phyloP scores from a whole-genome alignment of 2,797 vertebrate species.

The Hybognathus amarus region DNA sequence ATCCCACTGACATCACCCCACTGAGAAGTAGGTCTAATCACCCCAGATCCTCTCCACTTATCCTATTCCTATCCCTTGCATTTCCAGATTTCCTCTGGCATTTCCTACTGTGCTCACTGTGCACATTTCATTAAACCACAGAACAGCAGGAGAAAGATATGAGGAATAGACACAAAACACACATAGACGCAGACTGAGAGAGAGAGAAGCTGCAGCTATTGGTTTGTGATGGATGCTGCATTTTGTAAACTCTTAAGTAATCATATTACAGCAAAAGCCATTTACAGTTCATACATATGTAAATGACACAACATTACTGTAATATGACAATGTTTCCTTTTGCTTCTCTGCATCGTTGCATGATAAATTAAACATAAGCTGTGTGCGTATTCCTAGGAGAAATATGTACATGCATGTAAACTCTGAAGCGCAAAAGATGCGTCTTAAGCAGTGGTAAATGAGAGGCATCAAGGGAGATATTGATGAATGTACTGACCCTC shows the following conservation, averaged over 20 bases:
- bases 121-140: conserved; percentile 37
- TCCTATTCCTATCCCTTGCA: conserved; percentile 11
- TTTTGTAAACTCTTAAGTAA: conserved; percentile 28
- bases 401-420: not conserved
- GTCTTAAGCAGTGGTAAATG: not conserved
- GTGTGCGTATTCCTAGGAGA: not conserved
- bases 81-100: not conserved
- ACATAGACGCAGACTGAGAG: conserved; percentile 1
- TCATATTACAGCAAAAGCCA: conserved; percentile 26
- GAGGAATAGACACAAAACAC: conserved; percentile 20
- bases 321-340: conserved; percentile 35
- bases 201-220: not conserved
- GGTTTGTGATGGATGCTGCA: conserved; percentile 11
- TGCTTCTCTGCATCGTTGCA: not conserved
- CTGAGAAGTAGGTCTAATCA: conserved; percentile 37
- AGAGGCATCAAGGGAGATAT: conserved; percentile 18
- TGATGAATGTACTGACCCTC: conserved; percentile 29
- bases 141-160: conserved; percentile 9
- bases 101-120: conserved; percentile 18
- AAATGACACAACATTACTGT: conserved; percentile 35
- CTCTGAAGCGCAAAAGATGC: not conserved
- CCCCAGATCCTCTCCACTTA: conserved; percentile 13
- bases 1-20: conserved; percentile 13
- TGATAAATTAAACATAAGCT: conserved; percentile 33
- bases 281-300: conserved; percentile 46